Evolutionary conservation across 2,113 vertebrate species (phyloP).

Genomic region (Lamprotornis superbus): DNA sequence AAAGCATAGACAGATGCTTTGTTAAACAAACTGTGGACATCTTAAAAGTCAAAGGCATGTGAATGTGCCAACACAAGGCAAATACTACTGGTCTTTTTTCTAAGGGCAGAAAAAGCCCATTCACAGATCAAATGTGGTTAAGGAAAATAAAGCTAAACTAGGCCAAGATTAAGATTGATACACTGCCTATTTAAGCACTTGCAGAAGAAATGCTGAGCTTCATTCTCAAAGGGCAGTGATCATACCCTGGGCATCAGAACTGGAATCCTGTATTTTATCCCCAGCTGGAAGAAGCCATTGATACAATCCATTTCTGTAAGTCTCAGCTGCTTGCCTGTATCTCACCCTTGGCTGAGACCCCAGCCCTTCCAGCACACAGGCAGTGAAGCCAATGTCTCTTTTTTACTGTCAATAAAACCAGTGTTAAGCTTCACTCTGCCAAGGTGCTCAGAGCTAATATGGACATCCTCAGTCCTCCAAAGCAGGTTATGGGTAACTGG

Average conservation of each 20-base stretch:
- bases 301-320: neutral
- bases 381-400: neutral
- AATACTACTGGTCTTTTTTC: neutral
- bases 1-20: constrained; percentile 2
- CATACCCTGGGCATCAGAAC: neutral
- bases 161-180: neutral
- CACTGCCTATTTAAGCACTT: neutral
- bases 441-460: neutral
- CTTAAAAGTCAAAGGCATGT: neutral
- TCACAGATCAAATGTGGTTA: neutral
- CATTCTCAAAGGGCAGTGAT: neutral
- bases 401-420: neutral
- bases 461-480: neutral
- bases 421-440: neutral
- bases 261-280: neutral
- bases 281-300: neutral
- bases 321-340: neutral
- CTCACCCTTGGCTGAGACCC: neutral
- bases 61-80: neutral
- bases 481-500: neutral
- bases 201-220: neutral
- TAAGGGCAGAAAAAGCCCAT: neutral
- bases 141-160: constrained; percentile 23
- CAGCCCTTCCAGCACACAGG: neutral
- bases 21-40: neutral